phyloP scores from a whole-genome alignment of 2,797 vertebrate genomes.

The Sebastes steindachneri region DNA sequence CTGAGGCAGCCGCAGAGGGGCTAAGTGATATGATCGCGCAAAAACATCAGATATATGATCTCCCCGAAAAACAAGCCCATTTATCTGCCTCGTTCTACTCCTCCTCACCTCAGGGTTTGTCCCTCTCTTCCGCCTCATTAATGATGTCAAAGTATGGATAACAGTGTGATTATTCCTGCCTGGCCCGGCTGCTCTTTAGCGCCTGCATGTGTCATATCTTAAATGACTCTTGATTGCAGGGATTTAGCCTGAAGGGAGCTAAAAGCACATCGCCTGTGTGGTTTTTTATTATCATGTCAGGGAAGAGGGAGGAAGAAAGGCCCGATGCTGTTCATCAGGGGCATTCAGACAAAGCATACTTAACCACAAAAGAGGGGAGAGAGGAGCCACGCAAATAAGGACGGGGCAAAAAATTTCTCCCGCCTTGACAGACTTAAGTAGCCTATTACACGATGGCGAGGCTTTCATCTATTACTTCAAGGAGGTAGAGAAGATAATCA shows the following conservation, averaged over 20 bases:
- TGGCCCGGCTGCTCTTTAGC: conserved; percentile 54
- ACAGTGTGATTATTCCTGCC: conserved; percentile 66
- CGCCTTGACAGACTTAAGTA: conserved; percentile 81
- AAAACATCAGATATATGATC: conserved; percentile 32
- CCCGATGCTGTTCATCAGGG: conserved; percentile 55
- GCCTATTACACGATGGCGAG: conserved; percentile 81
- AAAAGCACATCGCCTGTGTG: conserved; percentile 56
- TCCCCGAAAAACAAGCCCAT: conserved; percentile 43
- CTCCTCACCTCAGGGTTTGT: conserved; percentile 47
- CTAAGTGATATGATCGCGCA: conserved; percentile 29
- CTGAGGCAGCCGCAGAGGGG: conserved; percentile 2
- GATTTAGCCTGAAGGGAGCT: conserved; percentile 63
- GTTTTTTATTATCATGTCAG: conserved; percentile 67
- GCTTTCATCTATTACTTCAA: conserved; percentile 84
- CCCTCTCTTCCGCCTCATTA: conserved; percentile 64
- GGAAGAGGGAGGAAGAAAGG: conserved; percentile 33
- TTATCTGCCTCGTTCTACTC: conserved; percentile 33
- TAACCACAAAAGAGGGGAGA: conserved; percentile 71
- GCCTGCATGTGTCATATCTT: conserved; percentile 57
- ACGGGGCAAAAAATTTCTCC: conserved; percentile 65
- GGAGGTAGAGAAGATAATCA: conserved; percentile 84
- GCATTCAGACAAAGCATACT: conserved; percentile 76
- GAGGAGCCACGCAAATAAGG: conserved; percentile 66
- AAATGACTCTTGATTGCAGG: conserved; percentile 76
- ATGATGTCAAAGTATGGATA: conserved; percentile 65